Conservation (phyloP, 2,113 vertebrate species). For the Hemiprocne comata region DNA sequence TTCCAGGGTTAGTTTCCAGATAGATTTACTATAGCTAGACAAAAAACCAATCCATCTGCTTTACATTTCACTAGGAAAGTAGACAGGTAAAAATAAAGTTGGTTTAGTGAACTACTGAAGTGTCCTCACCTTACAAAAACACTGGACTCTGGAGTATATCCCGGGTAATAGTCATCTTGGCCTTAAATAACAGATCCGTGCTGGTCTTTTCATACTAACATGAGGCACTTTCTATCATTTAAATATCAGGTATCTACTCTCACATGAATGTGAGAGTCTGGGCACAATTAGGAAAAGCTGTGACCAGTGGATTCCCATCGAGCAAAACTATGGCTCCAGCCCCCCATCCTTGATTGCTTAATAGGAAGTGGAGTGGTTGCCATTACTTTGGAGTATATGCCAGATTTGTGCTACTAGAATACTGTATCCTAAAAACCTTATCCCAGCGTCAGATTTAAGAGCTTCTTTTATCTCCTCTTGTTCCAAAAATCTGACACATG, state of each 20-base stretch:
- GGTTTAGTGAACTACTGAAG: neutral
- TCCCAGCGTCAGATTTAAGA: neutral
- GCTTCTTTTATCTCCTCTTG: neutral
- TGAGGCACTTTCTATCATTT: neutral
- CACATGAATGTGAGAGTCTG: neutral
- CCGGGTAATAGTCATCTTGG: neutral
- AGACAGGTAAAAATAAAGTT: neutral
- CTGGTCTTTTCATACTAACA: neutral
- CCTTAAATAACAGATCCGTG: neutral
- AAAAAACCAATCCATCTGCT: neutral
- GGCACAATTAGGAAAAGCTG: neutral
- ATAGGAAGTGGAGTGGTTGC: neutral
- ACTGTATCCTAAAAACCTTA: neutral
- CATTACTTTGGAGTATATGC: neutral
- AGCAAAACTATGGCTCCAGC: neutral
- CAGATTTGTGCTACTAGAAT: neutral
- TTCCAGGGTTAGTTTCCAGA: conserved; percentile 23
- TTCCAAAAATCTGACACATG: neutral
- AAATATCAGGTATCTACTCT: neutral
- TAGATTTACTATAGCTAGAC: neutral
- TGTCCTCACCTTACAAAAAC: neutral
- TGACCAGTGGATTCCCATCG: neutral
- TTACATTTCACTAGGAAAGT: neutral
- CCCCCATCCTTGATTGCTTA: neutral
- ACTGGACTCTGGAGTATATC: neutral